Evolutionary conservation across 35 echinoderm and acorn worm genomes (phyloP).

Genomic region (Ophiothrix spiculata): DNA sequence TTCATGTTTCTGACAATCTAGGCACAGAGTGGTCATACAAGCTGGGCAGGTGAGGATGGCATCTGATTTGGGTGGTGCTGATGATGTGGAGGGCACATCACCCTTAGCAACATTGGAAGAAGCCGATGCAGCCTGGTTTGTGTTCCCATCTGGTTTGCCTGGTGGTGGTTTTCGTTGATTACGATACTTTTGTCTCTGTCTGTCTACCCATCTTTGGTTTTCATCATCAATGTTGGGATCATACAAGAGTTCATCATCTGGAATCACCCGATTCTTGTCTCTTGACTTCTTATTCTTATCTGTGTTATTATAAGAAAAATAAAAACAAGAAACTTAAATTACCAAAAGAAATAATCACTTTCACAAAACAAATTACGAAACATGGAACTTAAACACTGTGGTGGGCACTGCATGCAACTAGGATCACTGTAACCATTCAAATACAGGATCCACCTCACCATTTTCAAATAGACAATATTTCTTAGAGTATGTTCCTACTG

Average conservation of each 20-base stretch:
- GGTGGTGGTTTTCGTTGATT: conserved; percentile 18
- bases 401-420: no score
- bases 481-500: no score
- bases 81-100: neutral
- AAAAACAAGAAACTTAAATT: neutral
- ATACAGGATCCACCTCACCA: no score
- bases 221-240: conserved; percentile 91
- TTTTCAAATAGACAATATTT: no score
- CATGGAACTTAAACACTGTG: no score
- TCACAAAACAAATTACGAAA: no score
- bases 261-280: conserved; percentile 49
- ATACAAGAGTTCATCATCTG: conserved; percentile 93
- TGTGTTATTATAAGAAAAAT: conserved; percentile 4
- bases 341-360: no score
- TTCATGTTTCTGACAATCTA: conserved; percentile 97
- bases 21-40: conserved; percentile 84
- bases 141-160: neutral
- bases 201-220: conserved; percentile 92
- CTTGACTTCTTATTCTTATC: conserved; percentile 48
- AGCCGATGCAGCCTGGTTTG: neutral
- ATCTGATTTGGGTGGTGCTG: conserved; percentile 49
- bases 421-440: no score
- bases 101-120: neutral
- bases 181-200: conserved; percentile 71
- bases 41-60: conserved; percentile 96